phyloP scores from a whole-genome alignment of 2,797 vertebrate genomes.

The Cebuella pygmaea region DNA sequence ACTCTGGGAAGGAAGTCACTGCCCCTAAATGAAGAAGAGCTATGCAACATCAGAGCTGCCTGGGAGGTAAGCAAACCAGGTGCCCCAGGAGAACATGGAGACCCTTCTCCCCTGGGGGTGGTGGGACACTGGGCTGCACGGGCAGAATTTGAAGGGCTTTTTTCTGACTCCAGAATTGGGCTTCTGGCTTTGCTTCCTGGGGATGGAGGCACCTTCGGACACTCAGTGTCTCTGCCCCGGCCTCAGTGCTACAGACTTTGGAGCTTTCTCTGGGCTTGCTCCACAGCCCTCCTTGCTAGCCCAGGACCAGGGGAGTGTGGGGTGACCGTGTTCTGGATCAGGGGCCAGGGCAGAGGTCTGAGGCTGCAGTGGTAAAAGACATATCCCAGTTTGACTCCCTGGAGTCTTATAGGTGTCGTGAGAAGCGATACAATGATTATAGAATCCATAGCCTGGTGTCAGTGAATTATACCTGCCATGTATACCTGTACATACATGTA shows the following conservation, averaged over 20 bases:
- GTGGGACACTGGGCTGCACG: not conserved
- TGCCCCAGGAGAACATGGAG: not conserved
- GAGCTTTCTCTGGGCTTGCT: not conserved
- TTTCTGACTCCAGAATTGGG: not conserved
- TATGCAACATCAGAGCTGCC: not conserved
- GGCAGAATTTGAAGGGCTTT: no score
- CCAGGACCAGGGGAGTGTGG: not conserved
- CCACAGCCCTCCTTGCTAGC: not conserved
- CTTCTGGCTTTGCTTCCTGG: not conserved
- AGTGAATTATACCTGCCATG: not conserved
- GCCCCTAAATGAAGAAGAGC: not conserved
- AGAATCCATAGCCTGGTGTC: fast-evolving
- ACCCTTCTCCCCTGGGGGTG: not conserved
- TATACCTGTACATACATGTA: fast-evolving
- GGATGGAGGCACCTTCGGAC: not conserved
- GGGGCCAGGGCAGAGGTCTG: not conserved
- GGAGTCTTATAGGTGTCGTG: not conserved
- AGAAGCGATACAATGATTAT: not conserved
- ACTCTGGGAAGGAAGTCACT: not conserved
- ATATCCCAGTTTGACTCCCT: fast-evolving
- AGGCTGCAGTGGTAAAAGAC: not conserved
- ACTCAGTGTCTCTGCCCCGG: fast-evolving
- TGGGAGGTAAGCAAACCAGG: not conserved
- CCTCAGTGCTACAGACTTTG: not conserved
- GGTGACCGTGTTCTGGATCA: not conserved